phyloP scores from a whole-genome alignment of 2,797 vertebrate species.

The Acanthurus tractus region DNA sequence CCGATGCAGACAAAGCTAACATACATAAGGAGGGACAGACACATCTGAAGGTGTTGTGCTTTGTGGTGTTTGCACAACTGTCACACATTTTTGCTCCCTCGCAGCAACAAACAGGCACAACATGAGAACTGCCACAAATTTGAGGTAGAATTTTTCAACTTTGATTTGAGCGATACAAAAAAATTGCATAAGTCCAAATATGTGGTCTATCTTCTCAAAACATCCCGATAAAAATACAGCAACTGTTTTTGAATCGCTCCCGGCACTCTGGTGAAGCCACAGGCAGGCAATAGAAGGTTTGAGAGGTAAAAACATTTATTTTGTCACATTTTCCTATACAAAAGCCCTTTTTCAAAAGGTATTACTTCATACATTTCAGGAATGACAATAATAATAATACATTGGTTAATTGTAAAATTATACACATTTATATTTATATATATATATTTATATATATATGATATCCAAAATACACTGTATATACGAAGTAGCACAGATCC shows the following conservation, averaged over 20 bases:
- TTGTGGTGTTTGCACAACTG: neutral
- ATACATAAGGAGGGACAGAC: neutral
- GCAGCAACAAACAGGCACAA: neutral
- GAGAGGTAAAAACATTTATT: constrained; percentile 92
- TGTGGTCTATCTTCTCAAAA: neutral
- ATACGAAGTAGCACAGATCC: constrained; percentile 92
- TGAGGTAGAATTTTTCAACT: neutral
- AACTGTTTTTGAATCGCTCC: neutral
- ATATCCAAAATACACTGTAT: constrained; percentile 97
- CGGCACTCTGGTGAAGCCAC: neutral
- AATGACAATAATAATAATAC: constrained; percentile 85
- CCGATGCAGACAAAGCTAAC: neutral
- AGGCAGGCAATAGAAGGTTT: constrained; percentile 34
- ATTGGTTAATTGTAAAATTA: constrained; percentile 95
- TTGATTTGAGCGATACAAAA: too few species aligned
- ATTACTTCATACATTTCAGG: constrained; percentile 89
- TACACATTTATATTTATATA: constrained; percentile 87
- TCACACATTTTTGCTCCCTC: neutral
- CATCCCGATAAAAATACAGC: neutral
- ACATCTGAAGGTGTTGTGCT: neutral
- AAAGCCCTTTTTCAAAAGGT: constrained; percentile 90
- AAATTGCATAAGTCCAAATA: too few species aligned
- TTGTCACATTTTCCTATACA: constrained; percentile 93
- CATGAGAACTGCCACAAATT: neutral
- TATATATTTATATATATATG: constrained; percentile 79